A percentile compares a stretch with the other conserved stretches of the same genome.
phyloP scores from a whole-genome alignment of 2,113 vertebrate genomes.

The Burhinus oedicnemus region DNA sequence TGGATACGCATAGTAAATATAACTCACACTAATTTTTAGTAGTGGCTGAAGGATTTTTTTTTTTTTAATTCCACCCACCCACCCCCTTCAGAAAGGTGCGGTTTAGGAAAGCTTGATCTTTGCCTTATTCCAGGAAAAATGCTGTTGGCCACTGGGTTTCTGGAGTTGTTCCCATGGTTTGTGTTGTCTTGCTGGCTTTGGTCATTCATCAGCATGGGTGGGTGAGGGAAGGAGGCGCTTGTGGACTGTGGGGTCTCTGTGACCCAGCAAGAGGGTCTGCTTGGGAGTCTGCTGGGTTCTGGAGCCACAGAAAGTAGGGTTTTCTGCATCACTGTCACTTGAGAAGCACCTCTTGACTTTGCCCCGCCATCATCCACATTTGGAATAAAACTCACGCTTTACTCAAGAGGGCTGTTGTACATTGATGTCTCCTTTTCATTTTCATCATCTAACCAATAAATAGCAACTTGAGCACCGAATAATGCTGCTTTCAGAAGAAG shows the following conservation, averaged over 20 bases:
- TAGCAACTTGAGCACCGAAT: not conserved
- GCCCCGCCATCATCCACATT: fast-evolving
- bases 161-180: not conserved
- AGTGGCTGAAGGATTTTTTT: not conserved
- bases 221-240: not conserved
- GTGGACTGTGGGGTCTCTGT: fast-evolving
- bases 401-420: not conserved
- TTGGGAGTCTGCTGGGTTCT: not conserved
- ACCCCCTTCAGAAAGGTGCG: not conserved
- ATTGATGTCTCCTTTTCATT: not conserved
- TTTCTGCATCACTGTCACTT: fast-evolving
- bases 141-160: fast-evolving
- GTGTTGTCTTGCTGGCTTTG: not conserved
- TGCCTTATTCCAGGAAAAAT: not conserved
- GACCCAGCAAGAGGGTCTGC: not conserved
- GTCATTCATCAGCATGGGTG: not conserved
- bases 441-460: not conserved
- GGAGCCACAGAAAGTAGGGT: not conserved
- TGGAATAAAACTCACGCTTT: not conserved
- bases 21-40: not conserved
- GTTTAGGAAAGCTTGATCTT: not conserved
- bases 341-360: not conserved
- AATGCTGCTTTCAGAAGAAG: slow-evolving; percentile 30
- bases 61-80: too few relatives aligned
- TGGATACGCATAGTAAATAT: not conserved